phyloP scores from a whole-genome alignment of 2,797 vertebrate species.

The Avahi laniger region DNA sequence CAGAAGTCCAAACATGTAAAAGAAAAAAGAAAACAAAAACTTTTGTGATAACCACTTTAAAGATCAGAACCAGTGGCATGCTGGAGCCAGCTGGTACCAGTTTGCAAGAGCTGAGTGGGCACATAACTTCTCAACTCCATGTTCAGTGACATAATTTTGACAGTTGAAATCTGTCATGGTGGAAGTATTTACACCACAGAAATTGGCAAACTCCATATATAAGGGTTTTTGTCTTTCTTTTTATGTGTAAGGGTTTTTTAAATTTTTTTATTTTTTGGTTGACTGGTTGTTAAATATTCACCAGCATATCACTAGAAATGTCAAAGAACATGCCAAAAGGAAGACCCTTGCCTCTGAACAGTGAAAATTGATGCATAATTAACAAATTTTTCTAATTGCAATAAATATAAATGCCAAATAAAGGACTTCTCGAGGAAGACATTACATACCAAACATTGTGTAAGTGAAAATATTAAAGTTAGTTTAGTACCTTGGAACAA shows the following conservation, averaged over 20 bases:
- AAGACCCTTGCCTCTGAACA: background rate
- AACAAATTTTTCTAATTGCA: background rate
- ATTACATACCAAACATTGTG: background rate
- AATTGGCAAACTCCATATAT: constrained; percentile 33
- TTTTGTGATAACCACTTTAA: background rate
- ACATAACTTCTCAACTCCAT: background rate
- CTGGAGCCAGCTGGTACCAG: background rate
- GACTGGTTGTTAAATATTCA: constrained; percentile 31
- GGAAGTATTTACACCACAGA: constrained; percentile 25
- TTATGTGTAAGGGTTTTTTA: background rate
- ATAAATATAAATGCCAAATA: background rate
- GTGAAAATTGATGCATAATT: background rate
- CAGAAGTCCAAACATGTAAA: background rate
- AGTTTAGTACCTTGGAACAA: background rate
- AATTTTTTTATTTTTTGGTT: background rate
- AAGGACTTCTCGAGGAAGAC: background rate
- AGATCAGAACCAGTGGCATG: constrained; percentile 3
- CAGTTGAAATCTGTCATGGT: constrained; percentile 26
- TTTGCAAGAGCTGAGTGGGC: background rate
- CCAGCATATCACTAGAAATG: background rate
- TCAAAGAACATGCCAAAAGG: background rate
- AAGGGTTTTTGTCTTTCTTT: background rate
- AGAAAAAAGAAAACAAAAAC: background rate
- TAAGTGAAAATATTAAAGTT: background rate
- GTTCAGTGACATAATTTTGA: constrained; percentile 1